Base-by-base conservation (phyloP, 2,113 vertebrate genomes). In the Nipponia nippon region DNA sequence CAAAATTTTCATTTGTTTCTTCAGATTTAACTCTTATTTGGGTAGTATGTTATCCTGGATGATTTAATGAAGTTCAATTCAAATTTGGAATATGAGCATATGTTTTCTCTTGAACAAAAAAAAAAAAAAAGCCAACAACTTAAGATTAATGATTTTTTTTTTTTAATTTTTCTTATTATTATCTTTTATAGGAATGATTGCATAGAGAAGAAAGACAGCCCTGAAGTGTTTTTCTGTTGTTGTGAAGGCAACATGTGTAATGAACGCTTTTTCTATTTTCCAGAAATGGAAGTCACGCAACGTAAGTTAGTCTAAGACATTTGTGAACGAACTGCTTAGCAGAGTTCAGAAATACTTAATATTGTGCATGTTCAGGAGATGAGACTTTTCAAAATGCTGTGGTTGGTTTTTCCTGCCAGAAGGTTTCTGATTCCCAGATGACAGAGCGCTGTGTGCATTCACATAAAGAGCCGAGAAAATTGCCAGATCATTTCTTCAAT, bases 241-340 rank as follows among this genome's bases (percentile, higher is more conserved):
- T 99, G 99, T 86, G 99, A 99, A 95, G 99, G 99, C 95, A 99
- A 99, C 98, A 99, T 99, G 98, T 99, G 99, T 96, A 99, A 99
- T 16, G 99, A 99, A 97, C 99, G 98, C 95, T 99, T 99, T 96
- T 98, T 99, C 97, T 99, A 99, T 89, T 98, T 98, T 89, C 99
- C 99, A 0, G 99, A 99, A 63, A 98, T 97, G 95, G 98, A 98
- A 81, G 96, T 98, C 38, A 98, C 98, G 1, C 98, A 98, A 91
- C 98, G 98, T 98, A 98, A 99, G 98, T 98, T 55, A 30, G 56
- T 25, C 17, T 42, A 14, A 62, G 8, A 3, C 22, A 1, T 34
- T 67, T 22, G 13, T 19, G 46, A 56, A 56, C 25, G 46, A 47
- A 15, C 20, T 7, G 20, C 44, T 44, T 23, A n/a, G 40, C 22